Percentiles rank a stretch among this genome's conserved stretches.
Evolutionary conservation across 2,888 invertebrate species (phyloP).

Genomic region (Nesidiocoris tenuis): DNA sequence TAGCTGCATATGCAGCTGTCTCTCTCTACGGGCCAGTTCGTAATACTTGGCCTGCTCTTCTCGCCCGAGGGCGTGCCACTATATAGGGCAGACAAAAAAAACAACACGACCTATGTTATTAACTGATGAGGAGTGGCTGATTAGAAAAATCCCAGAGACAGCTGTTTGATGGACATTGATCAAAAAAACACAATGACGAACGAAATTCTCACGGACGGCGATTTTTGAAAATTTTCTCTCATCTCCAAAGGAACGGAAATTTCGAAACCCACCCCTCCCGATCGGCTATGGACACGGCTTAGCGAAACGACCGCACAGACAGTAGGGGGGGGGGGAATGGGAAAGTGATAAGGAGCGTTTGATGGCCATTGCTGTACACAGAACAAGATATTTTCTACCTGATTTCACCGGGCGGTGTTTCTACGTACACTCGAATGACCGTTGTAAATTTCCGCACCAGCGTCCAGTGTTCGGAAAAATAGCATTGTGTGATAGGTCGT

Average conservation of each 20-base stretch:
- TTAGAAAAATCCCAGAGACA: neutral
- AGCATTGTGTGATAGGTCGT: conserved; percentile 41
- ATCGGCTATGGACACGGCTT: too few relatives aligned
- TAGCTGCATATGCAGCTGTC: conserved; percentile 98
- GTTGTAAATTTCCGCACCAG: conserved; percentile 35
- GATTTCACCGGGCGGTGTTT: conserved; percentile 35
- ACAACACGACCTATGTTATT: conserved; percentile 35
- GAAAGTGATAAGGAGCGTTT: conserved; percentile 47
- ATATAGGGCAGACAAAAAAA: conserved; percentile 53
- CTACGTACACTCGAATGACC: conserved; percentile 46
- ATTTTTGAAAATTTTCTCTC: neutral
- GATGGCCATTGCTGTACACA: conserved; percentile 47
- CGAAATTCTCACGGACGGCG: neutral
- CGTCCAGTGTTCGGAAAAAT: conserved; percentile 19
- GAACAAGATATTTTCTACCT: conserved; percentile 28
- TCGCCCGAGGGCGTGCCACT: conserved; percentile 99
- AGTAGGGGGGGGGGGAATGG: conserved; percentile 30
- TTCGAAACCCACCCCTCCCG: neutral
- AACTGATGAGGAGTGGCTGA: neutral
- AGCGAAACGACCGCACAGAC: conserved; percentile 42
- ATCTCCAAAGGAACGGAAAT: neutral
- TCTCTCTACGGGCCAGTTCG: conserved; percentile 96
- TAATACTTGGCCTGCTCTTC: conserved; percentile 99
- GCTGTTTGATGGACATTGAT: neutral
- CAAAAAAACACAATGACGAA: neutral